Base-by-base conservation (phyloP, 2,888 invertebrate genomes). In the Hirtodrosophila confusa region DNA sequence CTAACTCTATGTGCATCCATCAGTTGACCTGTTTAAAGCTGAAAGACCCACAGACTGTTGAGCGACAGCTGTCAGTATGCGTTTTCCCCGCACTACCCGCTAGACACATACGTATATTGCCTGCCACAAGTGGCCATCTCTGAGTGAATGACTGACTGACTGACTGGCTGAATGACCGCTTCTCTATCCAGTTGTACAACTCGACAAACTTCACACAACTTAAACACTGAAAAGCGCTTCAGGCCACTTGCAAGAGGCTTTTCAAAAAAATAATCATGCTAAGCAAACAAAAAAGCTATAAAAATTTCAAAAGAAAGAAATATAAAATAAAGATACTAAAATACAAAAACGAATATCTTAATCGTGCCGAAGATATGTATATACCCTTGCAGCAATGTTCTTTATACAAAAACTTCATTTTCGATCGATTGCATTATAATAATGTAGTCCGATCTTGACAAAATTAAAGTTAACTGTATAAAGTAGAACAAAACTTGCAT, bases 141-240 rank as follows among this genome's bases (percentile, higher is more conserved):
- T 12, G 27, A 51, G n/a, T 33, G 44, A 3, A 43, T 31, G 24
- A 11, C 43, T 31, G 37, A 45, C 2, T 50, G 49, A 36, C 39
- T 56, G 12, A 41, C 2, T 33, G 43, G 35, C 12, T n/a, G 60
- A 55, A 9, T 33, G 37, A 44, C 37, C 49, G 65, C 63, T 43
- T 53, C 57, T 66, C 72, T 66, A 62, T 65, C 58, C 58, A 60
- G 73, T 70, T 64, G 63, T 57, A 66, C 74, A 58, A 73, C 57
- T 76, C 50, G 72, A 56, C 1, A 73, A 76, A 76, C 84, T 80
- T 80, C 73, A 73, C 70, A 77, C 77, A 80, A 80, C 84, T 77
- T 84, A 84, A 86, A 80, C 80, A 80, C 70, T 77, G 78, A 84
- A 80, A 75, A 86, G 78, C 66, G 78, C 87, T 80, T 69, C 66